Evolutionary conservation across 2,113 vertebrate genomes (phyloP).

Genomic region (Stegostoma tigrinum): DNA sequence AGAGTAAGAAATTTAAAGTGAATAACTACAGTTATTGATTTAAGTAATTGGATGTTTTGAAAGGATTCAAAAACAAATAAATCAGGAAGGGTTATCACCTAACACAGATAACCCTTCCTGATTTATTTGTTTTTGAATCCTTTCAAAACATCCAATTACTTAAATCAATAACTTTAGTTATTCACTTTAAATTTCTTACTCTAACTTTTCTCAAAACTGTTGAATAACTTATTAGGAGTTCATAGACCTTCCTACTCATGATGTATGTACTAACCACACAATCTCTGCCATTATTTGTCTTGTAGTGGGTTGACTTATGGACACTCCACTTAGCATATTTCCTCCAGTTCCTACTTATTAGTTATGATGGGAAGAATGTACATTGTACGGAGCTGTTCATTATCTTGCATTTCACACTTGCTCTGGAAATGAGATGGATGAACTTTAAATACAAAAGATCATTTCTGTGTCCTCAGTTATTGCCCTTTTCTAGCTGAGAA

Average conservation of each 20-base stretch:
- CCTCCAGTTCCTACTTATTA: background rate
- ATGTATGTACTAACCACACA: background rate
- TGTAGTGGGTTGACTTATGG: no score
- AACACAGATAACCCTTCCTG: background rate
- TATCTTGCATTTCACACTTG: background rate
- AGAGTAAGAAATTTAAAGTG: background rate
- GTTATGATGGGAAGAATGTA: background rate
- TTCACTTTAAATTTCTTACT: background rate
- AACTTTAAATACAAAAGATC: background rate
- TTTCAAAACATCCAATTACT: background rate
- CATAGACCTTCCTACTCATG: background rate
- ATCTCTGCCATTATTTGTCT: no score
- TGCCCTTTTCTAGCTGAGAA: background rate
- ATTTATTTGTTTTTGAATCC: background rate
- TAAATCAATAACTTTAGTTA: background rate
- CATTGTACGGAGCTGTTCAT: background rate
- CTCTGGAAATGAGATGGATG: background rate
- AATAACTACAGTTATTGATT: background rate
- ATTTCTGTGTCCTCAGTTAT: background rate
- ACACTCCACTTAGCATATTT: background rate
- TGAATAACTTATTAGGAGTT: background rate
- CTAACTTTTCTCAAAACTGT: background rate
- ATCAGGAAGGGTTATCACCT: background rate
- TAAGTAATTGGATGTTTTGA: background rate
- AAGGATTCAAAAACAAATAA: background rate